Percentiles rank a stretch among this genome's conserved stretches.
Conservation (phyloP, 2,888 invertebrate genomes). For the Clusia tigrina region DNA sequence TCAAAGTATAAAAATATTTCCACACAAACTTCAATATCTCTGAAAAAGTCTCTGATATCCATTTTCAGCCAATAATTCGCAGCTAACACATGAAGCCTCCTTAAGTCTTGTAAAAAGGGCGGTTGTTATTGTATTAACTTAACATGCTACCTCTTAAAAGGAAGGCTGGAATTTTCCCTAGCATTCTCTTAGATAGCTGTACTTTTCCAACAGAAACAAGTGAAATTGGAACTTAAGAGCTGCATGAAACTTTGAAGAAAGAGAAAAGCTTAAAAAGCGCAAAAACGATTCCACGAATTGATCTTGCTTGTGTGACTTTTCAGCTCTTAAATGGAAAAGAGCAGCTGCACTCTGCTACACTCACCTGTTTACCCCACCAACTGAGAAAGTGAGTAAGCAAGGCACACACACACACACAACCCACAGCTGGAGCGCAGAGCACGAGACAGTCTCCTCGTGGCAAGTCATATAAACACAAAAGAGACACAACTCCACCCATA, state of each 20-base stretch:
- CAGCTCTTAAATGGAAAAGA: background rate
- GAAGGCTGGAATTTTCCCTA: background rate
- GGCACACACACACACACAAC: constrained; percentile 8
- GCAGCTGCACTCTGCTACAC: background rate
- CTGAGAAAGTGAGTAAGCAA: constrained; percentile 1
- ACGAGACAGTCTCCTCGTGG: constrained; percentile 15
- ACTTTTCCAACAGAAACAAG: constrained; percentile 22
- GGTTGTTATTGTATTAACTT: background rate
- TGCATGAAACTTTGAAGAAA: background rate
- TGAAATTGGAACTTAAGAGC: constrained; percentile 34
- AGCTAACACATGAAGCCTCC: no score
- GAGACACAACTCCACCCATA: constrained; percentile 42
- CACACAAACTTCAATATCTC: no score
- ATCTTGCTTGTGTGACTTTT: constrained; percentile 15
- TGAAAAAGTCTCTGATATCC: no score
- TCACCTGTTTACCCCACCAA: constrained; percentile 24
- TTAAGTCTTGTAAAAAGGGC: no score
- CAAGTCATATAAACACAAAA: constrained; percentile 22
- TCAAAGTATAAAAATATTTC: no score
- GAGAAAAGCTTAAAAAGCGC: constrained; percentile 22
- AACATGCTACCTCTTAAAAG: background rate
- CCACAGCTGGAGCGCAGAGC: background rate
- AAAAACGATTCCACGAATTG: constrained; percentile 11
- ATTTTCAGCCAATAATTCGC: no score
- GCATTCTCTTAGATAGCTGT: constrained; percentile 30